Evolutionary conservation across 2,797 vertebrate species (phyloP).

Genomic region (Cheirogaleus major): DNA sequence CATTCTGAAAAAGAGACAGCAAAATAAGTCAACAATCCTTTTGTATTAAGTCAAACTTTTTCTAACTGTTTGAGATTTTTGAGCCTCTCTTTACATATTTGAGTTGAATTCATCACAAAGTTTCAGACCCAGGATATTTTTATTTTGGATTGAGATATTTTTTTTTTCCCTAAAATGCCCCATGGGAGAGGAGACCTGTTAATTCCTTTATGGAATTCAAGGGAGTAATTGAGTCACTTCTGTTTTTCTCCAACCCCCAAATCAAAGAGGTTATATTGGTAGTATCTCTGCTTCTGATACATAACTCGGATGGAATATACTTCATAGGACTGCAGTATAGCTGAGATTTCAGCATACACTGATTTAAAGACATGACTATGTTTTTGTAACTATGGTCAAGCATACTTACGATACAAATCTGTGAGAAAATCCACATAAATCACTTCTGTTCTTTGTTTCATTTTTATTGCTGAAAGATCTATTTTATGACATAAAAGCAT

Average conservation of each 20-base stretch:
- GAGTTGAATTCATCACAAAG: slow-evolving; percentile 47
- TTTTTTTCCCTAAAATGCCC: slow-evolving; percentile 56
- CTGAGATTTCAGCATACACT: not conserved
- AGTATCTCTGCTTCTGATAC: not conserved
- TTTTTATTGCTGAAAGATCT: slow-evolving; percentile 47
- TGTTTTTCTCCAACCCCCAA: slow-evolving; percentile 40
- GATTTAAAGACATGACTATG: slow-evolving; percentile 6
- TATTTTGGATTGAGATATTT: slow-evolving; percentile 46
- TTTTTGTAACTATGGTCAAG: slow-evolving; percentile 1
- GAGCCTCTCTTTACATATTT: not conserved
- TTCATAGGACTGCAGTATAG: not conserved
- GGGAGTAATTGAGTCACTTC: slow-evolving; percentile 17
- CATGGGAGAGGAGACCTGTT: slow-evolving; percentile 31
- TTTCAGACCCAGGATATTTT: slow-evolving; percentile 30
- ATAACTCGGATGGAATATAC: not conserved
- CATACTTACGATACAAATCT: not conserved
- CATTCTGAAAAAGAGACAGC: not conserved
- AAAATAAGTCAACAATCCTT: not conserved
- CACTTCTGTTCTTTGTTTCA: not conserved
- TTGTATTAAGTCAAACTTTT: slow-evolving; percentile 26
- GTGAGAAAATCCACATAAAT: not conserved
- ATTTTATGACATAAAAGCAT: slow-evolving; percentile 26
- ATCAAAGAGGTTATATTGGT: not conserved
- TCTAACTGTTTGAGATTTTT: slow-evolving; percentile 40
- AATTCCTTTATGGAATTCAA: slow-evolving; percentile 50